These are phyloP conservation scores for Adelphocoris suturalis DNA, from an alignment of 2,888 invertebrate genomes.

Conservation along the genomic window DNA sequence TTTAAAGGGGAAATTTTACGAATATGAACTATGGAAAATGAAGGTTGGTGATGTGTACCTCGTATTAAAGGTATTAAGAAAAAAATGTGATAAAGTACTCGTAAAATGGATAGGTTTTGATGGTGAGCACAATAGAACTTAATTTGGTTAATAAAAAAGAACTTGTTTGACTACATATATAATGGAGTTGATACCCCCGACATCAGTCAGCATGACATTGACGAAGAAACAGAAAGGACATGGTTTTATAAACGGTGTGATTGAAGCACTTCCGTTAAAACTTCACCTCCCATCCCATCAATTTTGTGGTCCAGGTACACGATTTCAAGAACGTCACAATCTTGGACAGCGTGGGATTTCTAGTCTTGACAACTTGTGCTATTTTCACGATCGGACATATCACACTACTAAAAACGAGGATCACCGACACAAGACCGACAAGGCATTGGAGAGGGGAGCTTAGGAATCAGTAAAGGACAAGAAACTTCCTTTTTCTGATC, in stretches of 20 bases:
- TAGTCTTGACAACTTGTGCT: background rate
- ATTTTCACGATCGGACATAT: background rate
- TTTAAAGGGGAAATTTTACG: background rate
- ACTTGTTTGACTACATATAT: background rate
- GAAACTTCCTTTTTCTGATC: no score
- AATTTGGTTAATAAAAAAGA: background rate
- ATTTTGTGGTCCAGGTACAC: conserved; percentile 9
- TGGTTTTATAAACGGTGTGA: background rate
- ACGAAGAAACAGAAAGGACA: background rate
- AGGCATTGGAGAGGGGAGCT: background rate
- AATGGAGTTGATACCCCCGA: background rate
- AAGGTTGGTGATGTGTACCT: background rate
- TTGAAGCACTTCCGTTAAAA: background rate
- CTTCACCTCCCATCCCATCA: background rate
- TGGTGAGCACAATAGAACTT: background rate
- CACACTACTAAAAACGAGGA: conserved; percentile 10
- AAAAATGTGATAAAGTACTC: background rate
- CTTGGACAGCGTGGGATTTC: background rate
- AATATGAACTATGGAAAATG: background rate
- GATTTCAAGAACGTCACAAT: background rate
- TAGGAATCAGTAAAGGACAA: no score
- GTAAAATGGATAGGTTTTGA: background rate
- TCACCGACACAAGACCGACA: background rate
- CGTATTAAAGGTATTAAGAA: background rate
- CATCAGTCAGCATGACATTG: background rate